Evolutionary conservation across 2,797 vertebrate genomes (phyloP).

Genomic region (Alfaro cultratus): DNA sequence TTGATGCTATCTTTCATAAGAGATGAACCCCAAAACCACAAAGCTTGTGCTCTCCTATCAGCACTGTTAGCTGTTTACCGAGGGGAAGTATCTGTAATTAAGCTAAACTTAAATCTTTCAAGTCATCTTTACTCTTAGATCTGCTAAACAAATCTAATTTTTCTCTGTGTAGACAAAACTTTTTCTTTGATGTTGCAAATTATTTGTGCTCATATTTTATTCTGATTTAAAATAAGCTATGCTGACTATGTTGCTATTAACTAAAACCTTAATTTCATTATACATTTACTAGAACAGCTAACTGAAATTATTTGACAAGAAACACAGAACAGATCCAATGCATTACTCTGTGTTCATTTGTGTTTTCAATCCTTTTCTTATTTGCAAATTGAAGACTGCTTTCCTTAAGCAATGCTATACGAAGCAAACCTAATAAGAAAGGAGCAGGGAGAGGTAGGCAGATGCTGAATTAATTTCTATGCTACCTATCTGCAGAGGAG

Average conservation of each 20-base stretch:
- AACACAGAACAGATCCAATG: constrained; percentile 46
- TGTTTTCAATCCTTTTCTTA: constrained; percentile 47
- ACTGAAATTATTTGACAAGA: constrained; percentile 64
- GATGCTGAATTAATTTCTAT: constrained; percentile 71
- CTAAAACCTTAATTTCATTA: constrained; percentile 53
- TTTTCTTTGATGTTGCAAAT: constrained; percentile 1
- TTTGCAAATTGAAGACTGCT: constrained; percentile 45
- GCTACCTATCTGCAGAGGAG: constrained; percentile 60
- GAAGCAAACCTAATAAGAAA: constrained; percentile 55
- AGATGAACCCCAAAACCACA: neutral
- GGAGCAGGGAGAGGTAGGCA: constrained; percentile 45
- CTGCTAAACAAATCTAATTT: neutral
- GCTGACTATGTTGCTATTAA: constrained; percentile 50
- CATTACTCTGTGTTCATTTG: constrained; percentile 54
- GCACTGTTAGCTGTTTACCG: neutral
- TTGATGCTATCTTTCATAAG: neutral
- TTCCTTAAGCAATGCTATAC: constrained; percentile 46
- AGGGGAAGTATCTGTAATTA: neutral
- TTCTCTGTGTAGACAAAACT: neutral
- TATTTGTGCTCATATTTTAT: neutral
- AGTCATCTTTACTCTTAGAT: constrained; percentile 3
- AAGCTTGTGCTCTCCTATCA: neutral
- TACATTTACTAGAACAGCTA: constrained; percentile 56
- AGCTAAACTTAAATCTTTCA: neutral
- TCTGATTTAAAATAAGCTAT: constrained; percentile 62